Base-by-base conservation (phyloP, 2,888 invertebrate genomes). In the Iselma pallidipennis region DNA sequence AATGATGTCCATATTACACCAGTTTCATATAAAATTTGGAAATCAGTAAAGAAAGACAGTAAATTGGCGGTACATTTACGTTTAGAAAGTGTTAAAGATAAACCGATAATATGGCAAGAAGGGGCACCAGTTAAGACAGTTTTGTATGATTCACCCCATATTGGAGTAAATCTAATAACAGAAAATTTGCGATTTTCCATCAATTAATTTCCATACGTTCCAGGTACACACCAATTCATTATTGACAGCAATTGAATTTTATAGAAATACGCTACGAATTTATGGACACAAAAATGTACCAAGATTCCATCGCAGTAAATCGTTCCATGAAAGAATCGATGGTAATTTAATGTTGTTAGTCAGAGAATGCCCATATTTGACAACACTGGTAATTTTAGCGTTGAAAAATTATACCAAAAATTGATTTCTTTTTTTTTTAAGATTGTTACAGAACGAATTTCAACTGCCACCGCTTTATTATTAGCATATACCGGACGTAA, bases 391-490 rank as follows among this genome's bases (percentile, higher is more conserved):
- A 83, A 81, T 81, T 73, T 48, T 37, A 52, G n/a, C n/a, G n/a
- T n/a, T n/a, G n/a, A n/a, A n/a, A n/a, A n/a, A n/a, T n/a, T n/a
- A 48, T 14, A 29, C 42, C 16, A 14, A 26, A 48, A 51, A 57
- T 59, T 45, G 51, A 31, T 56, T 49, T 54, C 6, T 33, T 56
- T 52, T 64, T 67, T 19, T 74, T n/a, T n/a, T n/a, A n/a, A 91
- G 91, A 82, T 89, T 69, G 83, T 92, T 25, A 86, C 91, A 6
- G 92, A 94, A 77, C 85, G 89, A 72, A 85, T 94, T 59, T 93
- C 93, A 4, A 91, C 92, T 1, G 85, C 90, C 0, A 93, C 92
- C 0, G 84, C 92, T 14, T 80, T 94, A 45, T 82, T 93, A 12
- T 82, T 93, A 48, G 91, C 89, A 0, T 84, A 84, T 50, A 86